Conservation (phyloP, 2,888 invertebrate genomes). For the Athrips mouffetella region DNA sequence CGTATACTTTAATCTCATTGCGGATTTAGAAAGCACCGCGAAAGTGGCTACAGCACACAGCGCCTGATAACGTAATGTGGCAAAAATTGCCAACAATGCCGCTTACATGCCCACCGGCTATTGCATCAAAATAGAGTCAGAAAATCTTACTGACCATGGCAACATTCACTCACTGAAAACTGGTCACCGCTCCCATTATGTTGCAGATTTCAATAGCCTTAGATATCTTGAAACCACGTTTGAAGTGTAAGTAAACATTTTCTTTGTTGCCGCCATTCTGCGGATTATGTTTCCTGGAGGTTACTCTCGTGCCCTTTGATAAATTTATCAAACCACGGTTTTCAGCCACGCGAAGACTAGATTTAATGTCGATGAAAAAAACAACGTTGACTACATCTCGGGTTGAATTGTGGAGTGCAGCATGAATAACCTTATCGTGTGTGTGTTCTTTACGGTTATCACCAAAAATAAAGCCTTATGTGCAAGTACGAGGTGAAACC, state of each 20-base stretch:
- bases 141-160: constrained; percentile 16
- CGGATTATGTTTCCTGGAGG: no score
- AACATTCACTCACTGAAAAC: constrained; percentile 17
- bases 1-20: constrained; percentile 49
- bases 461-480: no score
- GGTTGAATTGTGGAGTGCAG: no score
- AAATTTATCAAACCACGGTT: no score
- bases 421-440: no score
- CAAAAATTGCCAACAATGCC: constrained; percentile 58
- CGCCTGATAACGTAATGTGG: constrained; percentile 55
- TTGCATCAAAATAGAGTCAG: constrained; percentile 28
- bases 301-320: no score
- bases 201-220: constrained; percentile 26
- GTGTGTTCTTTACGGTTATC: no score
- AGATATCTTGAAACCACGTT: not conserved
- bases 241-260: not conserved
- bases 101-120: constrained; percentile 41
- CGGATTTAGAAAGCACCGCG: constrained; percentile 63
- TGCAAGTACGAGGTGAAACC: no score
- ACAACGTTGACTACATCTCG: no score
- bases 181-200: constrained; percentile 13
- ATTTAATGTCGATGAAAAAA: no score
- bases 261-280: not conserved
- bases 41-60: constrained; percentile 52
- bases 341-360: no score